These are phyloP conservation scores for Cotesia vestalis DNA, from an alignment of 1,140 invertebrate genomes.

Conservation along the genomic window DNA sequence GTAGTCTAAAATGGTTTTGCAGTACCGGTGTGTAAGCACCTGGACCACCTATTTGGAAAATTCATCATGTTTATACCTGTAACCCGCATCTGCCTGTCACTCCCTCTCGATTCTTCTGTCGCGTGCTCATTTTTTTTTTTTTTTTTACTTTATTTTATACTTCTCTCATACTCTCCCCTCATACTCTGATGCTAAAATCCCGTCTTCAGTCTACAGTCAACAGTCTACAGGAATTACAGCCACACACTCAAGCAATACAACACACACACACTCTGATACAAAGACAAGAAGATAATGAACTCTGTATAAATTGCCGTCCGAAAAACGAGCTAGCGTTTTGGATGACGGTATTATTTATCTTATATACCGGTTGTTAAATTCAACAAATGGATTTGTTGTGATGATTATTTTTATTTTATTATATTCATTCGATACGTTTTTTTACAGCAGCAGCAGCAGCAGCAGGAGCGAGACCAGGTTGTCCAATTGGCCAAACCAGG, in stretches of 20 bases:
- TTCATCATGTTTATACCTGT: conserved; percentile 23
- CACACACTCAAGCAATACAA: neutral
- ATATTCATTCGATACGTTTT: too few species aligned
- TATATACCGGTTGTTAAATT: too few species aligned
- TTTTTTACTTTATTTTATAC: conserved; percentile 15
- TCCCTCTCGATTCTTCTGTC: conserved; percentile 27
- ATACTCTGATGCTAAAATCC: conserved; percentile 11
- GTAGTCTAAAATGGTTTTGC: conserved; percentile 10
- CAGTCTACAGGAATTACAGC: neutral
- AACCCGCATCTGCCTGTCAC: conserved; percentile 23
- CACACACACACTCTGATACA: too few species aligned
- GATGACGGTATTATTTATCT: too few species aligned
- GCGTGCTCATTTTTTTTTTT: conserved; percentile 35
- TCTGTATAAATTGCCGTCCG: too few species aligned
- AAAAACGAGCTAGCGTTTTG: too few species aligned
- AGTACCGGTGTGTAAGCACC: conserved; percentile 28
- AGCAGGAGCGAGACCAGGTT: too few species aligned
- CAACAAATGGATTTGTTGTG: too few species aligned
- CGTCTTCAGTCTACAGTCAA: neutral
- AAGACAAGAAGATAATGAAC: too few species aligned
- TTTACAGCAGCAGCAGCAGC: too few species aligned
- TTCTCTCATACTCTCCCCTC: conserved; percentile 3
- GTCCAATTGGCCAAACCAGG: too few species aligned
- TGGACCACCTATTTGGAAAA: conserved; percentile 30
- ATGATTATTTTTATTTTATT: too few species aligned